A percentile compares a stretch with the other conserved stretches of the same genome.
Evolutionary conservation across 2,888 invertebrate genomes (phyloP).

Genomic region (Anthoptus insignis): DNA sequence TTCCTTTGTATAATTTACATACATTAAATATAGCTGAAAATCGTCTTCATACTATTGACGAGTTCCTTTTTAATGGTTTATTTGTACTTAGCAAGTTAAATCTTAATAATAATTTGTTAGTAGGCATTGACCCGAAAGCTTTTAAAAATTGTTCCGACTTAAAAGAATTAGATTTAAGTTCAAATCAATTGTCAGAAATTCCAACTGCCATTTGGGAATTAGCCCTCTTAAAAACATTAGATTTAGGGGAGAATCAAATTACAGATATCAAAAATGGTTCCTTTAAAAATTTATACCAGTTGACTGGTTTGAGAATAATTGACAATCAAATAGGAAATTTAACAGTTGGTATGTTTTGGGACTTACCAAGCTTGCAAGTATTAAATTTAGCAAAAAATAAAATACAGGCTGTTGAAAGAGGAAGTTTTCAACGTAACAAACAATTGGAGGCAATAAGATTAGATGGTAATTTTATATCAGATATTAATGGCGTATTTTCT

Average conservation of each 20-base stretch:
- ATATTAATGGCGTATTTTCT: constrained; percentile 96
- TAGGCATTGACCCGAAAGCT: constrained; percentile 91
- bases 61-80: constrained; percentile 93
- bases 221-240: constrained; percentile 94
- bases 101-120: constrained; percentile 94
- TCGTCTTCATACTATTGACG: constrained; percentile 93
- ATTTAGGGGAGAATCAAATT: constrained; percentile 97
- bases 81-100: constrained; percentile 95
- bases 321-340: constrained; percentile 96
- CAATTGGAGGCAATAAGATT: constrained; percentile 95
- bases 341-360: constrained; percentile 95
- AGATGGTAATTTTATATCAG: constrained; percentile 95
- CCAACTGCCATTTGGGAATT: constrained; percentile 94
- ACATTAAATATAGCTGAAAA: constrained; percentile 97
- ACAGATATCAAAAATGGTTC: constrained; percentile 94
- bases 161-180: constrained; percentile 96
- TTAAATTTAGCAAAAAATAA: constrained; percentile 96
- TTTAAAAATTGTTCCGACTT: constrained; percentile 96
- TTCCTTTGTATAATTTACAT: constrained; percentile 96
- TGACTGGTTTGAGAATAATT: constrained; percentile 95
- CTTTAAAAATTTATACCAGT: constrained; percentile 94
- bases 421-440: constrained; percentile 93
- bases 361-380: constrained; percentile 93
- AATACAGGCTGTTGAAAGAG: constrained; percentile 93
- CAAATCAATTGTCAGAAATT: constrained; percentile 93